phyloP scores from a whole-genome alignment of 2,113 vertebrate genomes.

The Brachyistius frenatus region DNA sequence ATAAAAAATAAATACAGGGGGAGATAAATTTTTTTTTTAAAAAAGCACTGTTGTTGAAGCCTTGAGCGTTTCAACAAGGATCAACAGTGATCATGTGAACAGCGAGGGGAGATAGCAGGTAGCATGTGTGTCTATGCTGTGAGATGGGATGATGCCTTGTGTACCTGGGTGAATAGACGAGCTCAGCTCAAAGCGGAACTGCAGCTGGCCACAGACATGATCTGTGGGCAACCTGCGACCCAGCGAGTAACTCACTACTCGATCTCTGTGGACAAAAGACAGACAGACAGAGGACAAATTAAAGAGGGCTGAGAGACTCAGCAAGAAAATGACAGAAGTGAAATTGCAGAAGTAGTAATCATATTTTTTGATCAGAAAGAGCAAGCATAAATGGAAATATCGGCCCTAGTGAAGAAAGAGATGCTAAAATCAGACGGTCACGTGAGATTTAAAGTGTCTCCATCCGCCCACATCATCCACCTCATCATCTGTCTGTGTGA shows the following conservation, averaged over 20 bases:
- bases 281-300: background rate
- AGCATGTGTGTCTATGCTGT: background rate
- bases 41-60: too few relatives aligned
- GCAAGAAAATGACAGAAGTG: background rate
- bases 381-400: background rate
- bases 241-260: slow-evolving; percentile 94
- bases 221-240: slow-evolving; percentile 96
- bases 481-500: too few relatives aligned
- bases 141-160: rapidly evolving
- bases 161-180: slow-evolving; percentile 96
- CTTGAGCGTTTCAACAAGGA: too few relatives aligned
- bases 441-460: too few relatives aligned
- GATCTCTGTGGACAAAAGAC: slow-evolving; percentile 86
- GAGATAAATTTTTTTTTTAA: too few relatives aligned
- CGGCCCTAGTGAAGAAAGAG: too few relatives aligned
- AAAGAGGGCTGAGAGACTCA: background rate
- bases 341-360: background rate
- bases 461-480: background rate
- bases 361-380: background rate
- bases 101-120: too few relatives aligned
- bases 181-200: slow-evolving; percentile 97
- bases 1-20: too few relatives aligned
- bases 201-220: slow-evolving; percentile 97
- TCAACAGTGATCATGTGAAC: too few relatives aligned
- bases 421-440: too few relatives aligned